Conservation (phyloP, 2,888 invertebrate species). For the Caradrina clavipalpis region DNA sequence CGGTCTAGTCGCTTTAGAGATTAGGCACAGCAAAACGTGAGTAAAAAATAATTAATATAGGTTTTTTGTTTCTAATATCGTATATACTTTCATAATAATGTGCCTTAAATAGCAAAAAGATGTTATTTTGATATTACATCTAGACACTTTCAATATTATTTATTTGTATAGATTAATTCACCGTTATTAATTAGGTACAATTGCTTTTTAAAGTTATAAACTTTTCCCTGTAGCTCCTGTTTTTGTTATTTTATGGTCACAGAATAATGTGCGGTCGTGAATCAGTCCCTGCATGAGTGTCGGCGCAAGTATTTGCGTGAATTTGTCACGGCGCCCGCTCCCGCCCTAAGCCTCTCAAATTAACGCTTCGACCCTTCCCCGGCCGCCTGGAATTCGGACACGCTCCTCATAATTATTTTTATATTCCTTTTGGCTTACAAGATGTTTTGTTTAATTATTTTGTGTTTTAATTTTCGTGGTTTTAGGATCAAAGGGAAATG, state of each 20-base stretch:
- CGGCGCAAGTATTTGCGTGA: conserved; percentile 55
- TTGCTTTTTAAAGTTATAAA: too few relatives aligned
- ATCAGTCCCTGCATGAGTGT: conserved; percentile 21
- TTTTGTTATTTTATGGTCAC: conserved; percentile 15
- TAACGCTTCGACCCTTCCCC: conserved; percentile 64
- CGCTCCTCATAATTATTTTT: conserved; percentile 58
- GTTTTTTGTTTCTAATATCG: too few relatives aligned
- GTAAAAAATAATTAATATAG: too few relatives aligned
- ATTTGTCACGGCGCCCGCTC: conserved; percentile 54
- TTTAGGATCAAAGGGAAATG: conserved; percentile 30
- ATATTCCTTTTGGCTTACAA: conserved; percentile 54
- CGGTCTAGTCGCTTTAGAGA: too few relatives aligned
- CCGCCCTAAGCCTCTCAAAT: conserved; percentile 59
- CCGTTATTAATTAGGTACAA: too few relatives aligned
- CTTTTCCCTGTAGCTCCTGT: too few relatives aligned
- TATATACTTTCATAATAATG: too few relatives aligned
- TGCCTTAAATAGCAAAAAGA: too few relatives aligned
- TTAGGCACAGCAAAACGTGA: too few relatives aligned
- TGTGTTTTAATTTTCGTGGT: conserved; percentile 49
- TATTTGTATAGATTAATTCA: too few relatives aligned
- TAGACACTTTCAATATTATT: too few relatives aligned
- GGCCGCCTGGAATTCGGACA: conserved; percentile 37
- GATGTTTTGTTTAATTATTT: conserved; percentile 60
- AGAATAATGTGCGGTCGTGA: conserved; percentile 17
- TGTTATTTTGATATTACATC: too few relatives aligned